These are phyloP conservation scores for Leptinotarsa peninsularis DNA, from an alignment of 2,888 invertebrate species.

Conservation along the genomic window DNA sequence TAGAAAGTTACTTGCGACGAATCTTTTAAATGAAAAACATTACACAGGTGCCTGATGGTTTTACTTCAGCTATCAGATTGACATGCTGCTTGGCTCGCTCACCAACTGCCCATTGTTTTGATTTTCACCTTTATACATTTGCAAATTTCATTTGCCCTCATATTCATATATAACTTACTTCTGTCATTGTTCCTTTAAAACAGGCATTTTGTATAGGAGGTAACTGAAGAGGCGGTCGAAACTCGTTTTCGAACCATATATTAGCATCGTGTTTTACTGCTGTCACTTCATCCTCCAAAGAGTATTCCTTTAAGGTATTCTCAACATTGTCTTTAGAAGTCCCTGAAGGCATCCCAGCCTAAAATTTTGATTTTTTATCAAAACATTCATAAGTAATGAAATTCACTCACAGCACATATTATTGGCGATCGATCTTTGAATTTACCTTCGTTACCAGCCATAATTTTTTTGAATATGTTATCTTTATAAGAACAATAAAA, in stretches of 20 bases:
- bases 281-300: conserved; percentile 55
- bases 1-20: too few relatives aligned
- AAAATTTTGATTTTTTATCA: conserved; percentile 25
- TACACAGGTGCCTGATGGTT: too few relatives aligned
- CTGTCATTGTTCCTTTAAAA: conserved; percentile 53
- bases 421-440: conserved; percentile 57
- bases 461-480: conserved; percentile 34
- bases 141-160: neutral
- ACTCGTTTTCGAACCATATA: conserved; percentile 49
- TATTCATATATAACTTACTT: conserved; percentile 31
- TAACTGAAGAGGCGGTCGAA: conserved; percentile 44
- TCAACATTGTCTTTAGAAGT: conserved; percentile 50
- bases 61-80: too few relatives aligned
- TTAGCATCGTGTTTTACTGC: conserved; percentile 58
- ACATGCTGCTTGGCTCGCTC: too few relatives aligned
- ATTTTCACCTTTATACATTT: too few relatives aligned
- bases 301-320: conserved; percentile 54
- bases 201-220: conserved; percentile 50
- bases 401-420: conserved; percentile 43
- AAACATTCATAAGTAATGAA: neutral
- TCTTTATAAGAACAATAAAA: neutral
- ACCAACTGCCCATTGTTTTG: too few relatives aligned
- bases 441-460: conserved; percentile 59
- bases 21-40: too few relatives aligned
- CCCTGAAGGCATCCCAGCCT: conserved; percentile 59